Conservation (phyloP, 2,113 vertebrate species). For the Cisticola juncidis region DNA sequence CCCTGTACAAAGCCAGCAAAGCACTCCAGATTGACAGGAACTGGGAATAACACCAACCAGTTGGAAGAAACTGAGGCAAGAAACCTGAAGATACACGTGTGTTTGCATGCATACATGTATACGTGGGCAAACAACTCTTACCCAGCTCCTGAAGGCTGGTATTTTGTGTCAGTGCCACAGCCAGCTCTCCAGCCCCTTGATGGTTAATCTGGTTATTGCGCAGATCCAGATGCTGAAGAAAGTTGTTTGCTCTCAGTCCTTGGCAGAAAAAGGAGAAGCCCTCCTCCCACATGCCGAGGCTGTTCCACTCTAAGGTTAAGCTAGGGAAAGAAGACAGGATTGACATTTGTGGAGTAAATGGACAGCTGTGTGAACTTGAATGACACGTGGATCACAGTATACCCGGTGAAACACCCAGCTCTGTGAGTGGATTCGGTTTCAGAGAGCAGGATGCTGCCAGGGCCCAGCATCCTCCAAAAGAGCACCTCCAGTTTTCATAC, state of each 20-base stretch:
- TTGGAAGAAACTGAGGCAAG: background rate
- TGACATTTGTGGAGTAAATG: accelerated
- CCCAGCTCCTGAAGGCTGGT: conserved; percentile 84
- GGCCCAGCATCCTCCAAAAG: background rate
- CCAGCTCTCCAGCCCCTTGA: conserved; percentile 84
- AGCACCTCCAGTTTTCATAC: background rate
- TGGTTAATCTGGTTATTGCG: conserved; percentile 97
- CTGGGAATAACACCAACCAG: background rate
- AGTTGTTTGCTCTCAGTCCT: conserved; percentile 79
- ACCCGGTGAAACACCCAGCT: background rate
- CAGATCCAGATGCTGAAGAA: conserved; percentile 84
- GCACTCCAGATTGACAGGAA: background rate
- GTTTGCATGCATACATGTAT: accelerated
- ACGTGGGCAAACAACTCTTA: conserved; percentile 38
- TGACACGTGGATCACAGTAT: accelerated
- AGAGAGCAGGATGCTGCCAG: background rate
- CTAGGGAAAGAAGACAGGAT: conserved; percentile 62
- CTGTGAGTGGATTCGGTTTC: accelerated
- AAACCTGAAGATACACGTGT: accelerated
- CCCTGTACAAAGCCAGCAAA: background rate
- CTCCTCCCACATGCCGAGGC: conserved; percentile 86
- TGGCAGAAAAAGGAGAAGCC: conserved; percentile 88
- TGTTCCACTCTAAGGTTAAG: conserved; percentile 93
- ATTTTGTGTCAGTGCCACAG: conserved; percentile 81
- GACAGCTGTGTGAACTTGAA: background rate